Conservation (phyloP, 2,797 vertebrate species). For the Cheirogaleus major region DNA sequence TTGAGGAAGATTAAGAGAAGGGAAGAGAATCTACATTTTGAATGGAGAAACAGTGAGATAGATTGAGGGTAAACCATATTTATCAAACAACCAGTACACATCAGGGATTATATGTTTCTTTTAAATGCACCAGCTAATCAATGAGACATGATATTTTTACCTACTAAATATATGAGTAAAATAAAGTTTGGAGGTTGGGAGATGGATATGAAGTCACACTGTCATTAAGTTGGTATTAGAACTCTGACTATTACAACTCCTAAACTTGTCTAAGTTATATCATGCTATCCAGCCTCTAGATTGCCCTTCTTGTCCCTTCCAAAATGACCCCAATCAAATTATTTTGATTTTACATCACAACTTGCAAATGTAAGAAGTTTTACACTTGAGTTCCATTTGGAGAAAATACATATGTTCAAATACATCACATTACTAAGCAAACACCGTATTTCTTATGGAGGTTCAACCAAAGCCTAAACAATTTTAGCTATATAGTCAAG, state of each 20-base stretch:
- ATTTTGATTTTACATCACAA: background rate
- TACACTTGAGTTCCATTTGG: background rate
- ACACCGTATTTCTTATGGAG: background rate
- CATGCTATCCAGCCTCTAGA: background rate
- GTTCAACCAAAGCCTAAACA: background rate
- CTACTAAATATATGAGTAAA: background rate
- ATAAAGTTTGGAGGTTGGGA: background rate
- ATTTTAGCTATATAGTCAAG: background rate
- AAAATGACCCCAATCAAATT: background rate
- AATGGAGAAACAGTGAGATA: background rate
- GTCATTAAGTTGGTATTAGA: background rate
- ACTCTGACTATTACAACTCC: background rate
- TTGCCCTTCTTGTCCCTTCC: background rate
- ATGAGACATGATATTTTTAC: background rate
- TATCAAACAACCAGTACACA: background rate
- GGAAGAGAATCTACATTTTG: background rate
- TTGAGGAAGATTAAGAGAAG: background rate
- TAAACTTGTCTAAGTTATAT: background rate
- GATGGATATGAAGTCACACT: background rate
- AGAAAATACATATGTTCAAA: background rate
- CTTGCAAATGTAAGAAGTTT: background rate
- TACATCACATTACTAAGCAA: background rate
- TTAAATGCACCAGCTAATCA: background rate
- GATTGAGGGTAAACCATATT: background rate
- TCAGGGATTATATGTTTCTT: background rate